Evolutionary conservation across 2,797 vertebrate genomes (phyloP).

Genomic region (Arrhamphus sclerolepis): DNA sequence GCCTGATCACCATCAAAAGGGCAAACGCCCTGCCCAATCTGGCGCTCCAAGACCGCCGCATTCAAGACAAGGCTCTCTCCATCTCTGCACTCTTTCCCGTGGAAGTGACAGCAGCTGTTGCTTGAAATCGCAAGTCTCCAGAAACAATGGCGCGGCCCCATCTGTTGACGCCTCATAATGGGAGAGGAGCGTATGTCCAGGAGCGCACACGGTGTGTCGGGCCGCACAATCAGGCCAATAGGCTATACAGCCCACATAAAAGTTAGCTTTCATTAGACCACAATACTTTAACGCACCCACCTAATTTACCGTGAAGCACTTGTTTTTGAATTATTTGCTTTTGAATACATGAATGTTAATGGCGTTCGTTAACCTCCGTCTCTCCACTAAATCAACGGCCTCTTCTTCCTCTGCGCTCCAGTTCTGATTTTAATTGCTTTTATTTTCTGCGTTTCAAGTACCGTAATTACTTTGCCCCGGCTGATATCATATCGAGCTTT

Average conservation of each 20-base stretch:
- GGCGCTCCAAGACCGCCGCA: conserved; percentile 68
- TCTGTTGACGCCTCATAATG: conserved; percentile 94
- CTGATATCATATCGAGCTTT: conserved; percentile 22
- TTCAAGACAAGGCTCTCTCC: conserved; percentile 68
- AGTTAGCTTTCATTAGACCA: conserved; percentile 88
- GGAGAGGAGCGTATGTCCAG: conserved; percentile 90
- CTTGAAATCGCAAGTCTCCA: conserved; percentile 89
- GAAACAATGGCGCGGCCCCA: conserved; percentile 88
- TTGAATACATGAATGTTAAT: conserved; percentile 85
- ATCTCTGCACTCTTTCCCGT: conserved; percentile 76
- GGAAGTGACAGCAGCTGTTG: conserved; percentile 93
- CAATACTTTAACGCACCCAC: conserved; percentile 87
- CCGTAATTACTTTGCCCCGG: conserved; percentile 25
- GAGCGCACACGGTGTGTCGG: conserved; percentile 85
- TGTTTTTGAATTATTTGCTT: conserved; percentile 84
- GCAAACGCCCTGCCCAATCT: conserved; percentile 84
- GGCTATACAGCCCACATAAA: conserved; percentile 90
- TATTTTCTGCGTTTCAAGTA: conserved; percentile 32
- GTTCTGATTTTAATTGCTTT: conserved; percentile 51
- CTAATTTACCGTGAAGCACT: conserved; percentile 84
- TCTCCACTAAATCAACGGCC: conserved; percentile 54
- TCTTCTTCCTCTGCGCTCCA: conserved; percentile 38
- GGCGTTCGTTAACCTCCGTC: conserved; percentile 78
- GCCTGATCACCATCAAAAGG: conserved; percentile 81
- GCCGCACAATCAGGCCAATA: conserved; percentile 88